A percentile compares a stretch with the other conserved stretches of the same genome.
These are phyloP conservation scores for Nymphicus hollandicus DNA, from an alignment of 2,113 vertebrate species.

Conservation along the genomic window DNA sequence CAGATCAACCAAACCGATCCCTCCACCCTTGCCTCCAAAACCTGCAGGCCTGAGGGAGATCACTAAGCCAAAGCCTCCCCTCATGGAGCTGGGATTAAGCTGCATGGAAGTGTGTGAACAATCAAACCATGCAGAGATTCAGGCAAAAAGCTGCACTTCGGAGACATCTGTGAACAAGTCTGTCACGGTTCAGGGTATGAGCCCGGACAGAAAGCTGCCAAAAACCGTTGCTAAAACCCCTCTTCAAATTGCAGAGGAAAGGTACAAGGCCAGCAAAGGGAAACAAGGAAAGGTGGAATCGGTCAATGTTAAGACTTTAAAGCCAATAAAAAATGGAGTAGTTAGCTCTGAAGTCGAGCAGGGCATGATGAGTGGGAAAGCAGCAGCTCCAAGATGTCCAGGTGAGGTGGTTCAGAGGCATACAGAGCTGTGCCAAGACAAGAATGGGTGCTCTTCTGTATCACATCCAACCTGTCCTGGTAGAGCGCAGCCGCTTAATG, in stretches of 20 bases:
- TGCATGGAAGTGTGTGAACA: background rate
- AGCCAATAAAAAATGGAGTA: background rate
- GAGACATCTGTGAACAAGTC: background rate
- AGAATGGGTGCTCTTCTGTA: background rate
- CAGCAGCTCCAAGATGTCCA: background rate
- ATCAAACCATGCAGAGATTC: background rate
- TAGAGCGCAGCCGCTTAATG: constrained; percentile 28
- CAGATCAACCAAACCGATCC: background rate
- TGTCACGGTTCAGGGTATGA: background rate
- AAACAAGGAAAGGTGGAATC: background rate
- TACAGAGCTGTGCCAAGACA: constrained; percentile 59
- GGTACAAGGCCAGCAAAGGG: constrained; percentile 38
- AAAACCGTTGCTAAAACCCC: constrained; percentile 29
- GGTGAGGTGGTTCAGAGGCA: constrained; percentile 55
- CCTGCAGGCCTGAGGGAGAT: background rate
- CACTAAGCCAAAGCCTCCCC: background rate
- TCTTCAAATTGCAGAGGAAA: constrained; percentile 60
- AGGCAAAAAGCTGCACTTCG: background rate
- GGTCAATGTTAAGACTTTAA: background rate
- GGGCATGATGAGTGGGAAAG: background rate
- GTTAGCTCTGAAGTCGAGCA: background rate
- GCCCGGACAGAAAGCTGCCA: background rate
- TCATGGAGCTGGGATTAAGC: background rate
- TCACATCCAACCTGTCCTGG: constrained; percentile 46
- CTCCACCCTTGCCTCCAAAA: background rate